Base-by-base conservation (phyloP, 2,888 invertebrate genomes). In the Drosophila pegasa region DNA sequence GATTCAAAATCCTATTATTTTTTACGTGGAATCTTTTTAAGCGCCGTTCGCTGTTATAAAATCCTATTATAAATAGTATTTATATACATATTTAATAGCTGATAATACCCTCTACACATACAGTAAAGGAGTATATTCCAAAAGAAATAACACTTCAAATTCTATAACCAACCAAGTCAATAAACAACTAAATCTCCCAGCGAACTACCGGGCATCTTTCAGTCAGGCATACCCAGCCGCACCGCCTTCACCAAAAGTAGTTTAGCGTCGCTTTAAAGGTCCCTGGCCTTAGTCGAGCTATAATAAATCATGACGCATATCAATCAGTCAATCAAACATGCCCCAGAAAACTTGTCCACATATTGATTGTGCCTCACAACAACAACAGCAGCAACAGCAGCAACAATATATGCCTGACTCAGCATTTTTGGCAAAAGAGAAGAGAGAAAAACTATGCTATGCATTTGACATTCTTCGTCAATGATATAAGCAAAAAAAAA, bases 271-370 rank as follows among this genome's bases (percentile, higher is more conserved):
- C 4, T 20, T 27, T 35, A 38, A 38, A 59, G 73, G 47, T 59
- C 51, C 52, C 60, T 75, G 78, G 43, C 59, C 59, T 77, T 64
- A 51, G 54, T 27, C n/a, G 41, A 65, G 45, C 56, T 35, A 62
- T 75, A 78, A 81, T 84, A 83, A 83, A 83, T 83, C 87, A 83
- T 87, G 84, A 68, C 84, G 87, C 84, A 86, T 83, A 87, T 87
- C 84, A 86, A 83, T 83, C 87, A 83, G 87, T 87, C 83, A 83
- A 83, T 87, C 83, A 81, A 81, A 81, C 54, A 60, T 78, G 78
- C 47, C 76, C 79, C 57, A 77, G 66, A 65, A 77, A 77, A 63
- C 64, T 67, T 75, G 67, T 77, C 58, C 56, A 70, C 66, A 69
- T 85, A 87, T 84, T 81, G 83, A 87, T 83, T 83, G 77, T 86